phyloP scores from a whole-genome alignment of 2,888 invertebrate species.

The Keiferia lycopersicella region DNA sequence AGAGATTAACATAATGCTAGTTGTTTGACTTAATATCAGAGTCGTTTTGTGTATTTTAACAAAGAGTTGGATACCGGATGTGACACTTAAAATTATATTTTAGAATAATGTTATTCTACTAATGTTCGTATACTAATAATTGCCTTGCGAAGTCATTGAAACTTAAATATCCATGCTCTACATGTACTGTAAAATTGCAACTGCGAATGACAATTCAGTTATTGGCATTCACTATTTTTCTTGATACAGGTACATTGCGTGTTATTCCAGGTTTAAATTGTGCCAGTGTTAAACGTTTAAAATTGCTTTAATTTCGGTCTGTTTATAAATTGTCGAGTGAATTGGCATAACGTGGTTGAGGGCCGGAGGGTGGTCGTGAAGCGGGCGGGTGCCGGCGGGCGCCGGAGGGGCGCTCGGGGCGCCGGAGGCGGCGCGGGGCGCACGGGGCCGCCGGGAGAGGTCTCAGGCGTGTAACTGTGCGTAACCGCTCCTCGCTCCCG shows the following conservation, averaged over 20 bases:
- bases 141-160: conserved; percentile 47
- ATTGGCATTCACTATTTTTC: conserved; percentile 44
- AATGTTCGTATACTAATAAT: conserved; percentile 12
- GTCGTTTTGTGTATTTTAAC: conserved; percentile 32
- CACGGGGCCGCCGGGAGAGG: conserved; percentile 51
- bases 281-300: conserved; percentile 67
- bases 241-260: conserved; percentile 48
- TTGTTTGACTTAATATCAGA: conserved; percentile 8
- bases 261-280: conserved; percentile 57
- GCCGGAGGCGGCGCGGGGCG: conserved; percentile 40
- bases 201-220: conserved; percentile 50
- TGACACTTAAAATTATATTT: conserved; percentile 44
- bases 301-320: conserved; percentile 77
- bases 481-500: conserved; percentile 80
- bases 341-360: conserved; percentile 72
- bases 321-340: conserved; percentile 77
- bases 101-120: conserved; percentile 11
- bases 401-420: conserved; percentile 46
- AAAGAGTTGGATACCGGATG: conserved; percentile 58
- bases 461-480: conserved; percentile 78
- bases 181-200: conserved; percentile 36
- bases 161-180: conserved; percentile 30
- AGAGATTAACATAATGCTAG: conserved; percentile 27
- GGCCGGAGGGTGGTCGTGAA: conserved; percentile 56
- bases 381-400: conserved; percentile 45